A percentile compares a stretch with the other conserved stretches of the same genome.
Evolutionary conservation across 2,888 invertebrate genomes (phyloP).

Genomic region (Ichneumoninae sp.): DNA sequence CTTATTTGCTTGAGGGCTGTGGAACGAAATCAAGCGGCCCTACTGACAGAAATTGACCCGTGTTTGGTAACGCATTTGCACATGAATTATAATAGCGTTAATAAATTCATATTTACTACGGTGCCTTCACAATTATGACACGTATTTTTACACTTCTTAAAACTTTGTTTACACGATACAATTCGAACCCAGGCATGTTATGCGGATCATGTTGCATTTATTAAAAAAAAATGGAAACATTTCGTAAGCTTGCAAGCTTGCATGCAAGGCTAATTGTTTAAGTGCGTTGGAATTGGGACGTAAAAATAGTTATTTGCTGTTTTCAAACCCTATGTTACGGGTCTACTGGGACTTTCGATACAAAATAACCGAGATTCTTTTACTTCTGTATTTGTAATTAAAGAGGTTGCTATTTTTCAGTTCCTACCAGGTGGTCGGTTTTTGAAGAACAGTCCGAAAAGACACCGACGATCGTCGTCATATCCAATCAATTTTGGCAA

Average conservation of each 20-base stretch:
- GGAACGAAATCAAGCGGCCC: constrained; percentile 87
- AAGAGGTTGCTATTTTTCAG: constrained; percentile 65
- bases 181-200: neutral
- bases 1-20: constrained; percentile 88
- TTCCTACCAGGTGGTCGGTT: constrained; percentile 79
- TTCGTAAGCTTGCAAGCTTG: neutral
- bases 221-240: neutral
- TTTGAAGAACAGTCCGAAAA: constrained; percentile 78
- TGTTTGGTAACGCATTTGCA: constrained; percentile 82
- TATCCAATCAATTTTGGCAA: constrained; percentile 80
- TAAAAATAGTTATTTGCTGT: neutral
- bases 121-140: neutral
- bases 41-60: constrained; percentile 88
- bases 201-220: neutral
- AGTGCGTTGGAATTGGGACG: neutral
- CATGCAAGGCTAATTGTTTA: neutral
- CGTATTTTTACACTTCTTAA: neutral
- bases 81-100: constrained; percentile 6
- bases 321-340: neutral
- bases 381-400: neutral
- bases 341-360: neutral
- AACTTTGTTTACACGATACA: neutral
- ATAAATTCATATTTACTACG: neutral
- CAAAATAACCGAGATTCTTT: neutral
- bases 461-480: constrained; percentile 81